These are phyloP conservation scores for Amblyteles armatorius DNA, from an alignment of 2,888 invertebrate species.

Conservation along the genomic window DNA sequence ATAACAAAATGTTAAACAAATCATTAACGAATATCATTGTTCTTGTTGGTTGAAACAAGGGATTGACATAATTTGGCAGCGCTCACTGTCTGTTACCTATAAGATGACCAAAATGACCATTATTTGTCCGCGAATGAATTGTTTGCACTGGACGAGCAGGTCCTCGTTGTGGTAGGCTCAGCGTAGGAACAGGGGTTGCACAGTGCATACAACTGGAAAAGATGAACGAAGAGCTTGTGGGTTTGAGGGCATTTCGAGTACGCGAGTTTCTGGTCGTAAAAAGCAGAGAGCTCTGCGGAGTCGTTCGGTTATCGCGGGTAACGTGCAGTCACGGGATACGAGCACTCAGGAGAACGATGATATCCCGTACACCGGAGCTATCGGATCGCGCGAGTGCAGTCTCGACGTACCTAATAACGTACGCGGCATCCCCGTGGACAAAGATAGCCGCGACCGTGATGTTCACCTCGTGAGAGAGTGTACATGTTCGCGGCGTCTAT, in stretches of 20 bases:
- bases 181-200: background rate
- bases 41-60: no score
- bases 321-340: conserved; percentile 34
- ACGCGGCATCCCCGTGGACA: conserved; percentile 39
- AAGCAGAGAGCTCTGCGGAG: conserved; percentile 30
- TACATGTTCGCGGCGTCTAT: conserved; percentile 13
- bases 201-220: background rate
- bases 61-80: no score
- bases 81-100: no score
- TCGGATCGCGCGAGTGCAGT: conserved; percentile 32
- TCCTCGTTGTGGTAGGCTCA: background rate
- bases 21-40: no score
- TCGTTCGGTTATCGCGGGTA: conserved; percentile 46
- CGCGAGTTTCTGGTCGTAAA: conserved; percentile 39
- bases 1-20: no score
- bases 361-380: conserved; percentile 31
- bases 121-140: no score
- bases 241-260: background rate
- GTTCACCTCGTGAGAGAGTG: background rate
- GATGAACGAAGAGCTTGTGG: background rate
- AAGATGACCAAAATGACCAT: no score
- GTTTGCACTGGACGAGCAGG: background rate
- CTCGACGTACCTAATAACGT: conserved; percentile 39
- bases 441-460: conserved; percentile 30
- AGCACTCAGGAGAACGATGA: conserved; percentile 44